Base-by-base conservation (phyloP, 2,888 invertebrate species). In the Cremastinae sp. region DNA sequence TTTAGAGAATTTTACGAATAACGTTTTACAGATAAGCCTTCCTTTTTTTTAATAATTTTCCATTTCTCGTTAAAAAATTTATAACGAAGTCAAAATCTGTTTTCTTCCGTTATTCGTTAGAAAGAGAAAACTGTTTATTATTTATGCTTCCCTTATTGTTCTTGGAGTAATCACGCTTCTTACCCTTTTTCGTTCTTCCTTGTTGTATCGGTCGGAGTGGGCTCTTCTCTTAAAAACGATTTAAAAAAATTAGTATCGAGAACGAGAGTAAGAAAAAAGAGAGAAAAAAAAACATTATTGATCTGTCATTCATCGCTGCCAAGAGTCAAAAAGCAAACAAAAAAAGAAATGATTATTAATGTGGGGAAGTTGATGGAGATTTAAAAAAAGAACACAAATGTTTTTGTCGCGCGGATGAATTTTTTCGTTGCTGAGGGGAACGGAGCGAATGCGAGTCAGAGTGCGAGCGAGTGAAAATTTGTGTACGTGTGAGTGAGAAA, bases 231-330 rank as follows among this genome's bases (percentile, higher is more conserved):
- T 72, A 77, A 68, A 78, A 79, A 78, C 83, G 79, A 83, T 3
- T 28, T n/a, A n/a, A n/a, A 28, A 28, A 28, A 5, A 5, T 28
- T 28, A 28, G 5, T 3, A 28, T n/a, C n/a, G n/a, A 28, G 5
- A 28, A 28, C 2, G 28, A 28, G 28, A 28, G 28, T n/a, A 5
- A 2, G 28, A 3, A 28, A 28, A 5, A 28, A 28, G 28, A 5
- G 28, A 28, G 5, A 3, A 28, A 28, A 28, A 28, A 28, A 28
- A 28, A 28, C 2, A 28, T 87, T 84, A 74, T 83, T 49, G 78
- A 85, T 85, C 80, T 81, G 82, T 85, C 83, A 83, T 85, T 85
- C 82, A 84, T 85, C 82, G 86, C 85, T 88, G 87, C 86, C 86
- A 86, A 87, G 81, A 81, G 81, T 78, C 81, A 49, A 56, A 72